Evolutionary conservation across 2,888 invertebrate species (phyloP).

Genomic region (Scaeva pyrastri): DNA sequence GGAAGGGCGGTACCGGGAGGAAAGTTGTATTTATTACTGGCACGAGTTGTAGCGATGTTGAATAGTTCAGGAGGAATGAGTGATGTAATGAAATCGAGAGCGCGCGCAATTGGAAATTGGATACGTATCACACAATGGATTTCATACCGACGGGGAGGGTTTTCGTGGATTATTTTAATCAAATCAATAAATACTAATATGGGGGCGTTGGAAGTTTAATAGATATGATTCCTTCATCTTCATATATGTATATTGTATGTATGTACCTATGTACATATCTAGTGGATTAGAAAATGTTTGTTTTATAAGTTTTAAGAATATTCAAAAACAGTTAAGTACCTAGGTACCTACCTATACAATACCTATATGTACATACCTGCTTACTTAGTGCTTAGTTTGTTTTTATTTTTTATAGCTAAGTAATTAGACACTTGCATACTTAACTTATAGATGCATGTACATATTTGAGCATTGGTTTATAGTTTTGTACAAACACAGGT

Average conservation of each 20-base stretch:
- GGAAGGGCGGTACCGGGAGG: constrained; percentile 65
- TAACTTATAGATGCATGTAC: too few relatives aligned
- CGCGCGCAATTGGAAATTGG: constrained; percentile 67
- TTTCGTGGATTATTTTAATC: constrained; percentile 62
- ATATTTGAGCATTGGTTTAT: too few relatives aligned
- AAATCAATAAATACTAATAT: constrained; percentile 62
- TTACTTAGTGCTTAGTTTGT: too few relatives aligned
- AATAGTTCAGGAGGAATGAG: constrained; percentile 51
- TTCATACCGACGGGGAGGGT: constrained; percentile 45
- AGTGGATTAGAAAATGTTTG: background rate
- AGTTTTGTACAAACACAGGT: too few relatives aligned
- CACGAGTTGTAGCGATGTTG: constrained; percentile 61
- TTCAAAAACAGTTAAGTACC: background rate
- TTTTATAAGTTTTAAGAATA: background rate
- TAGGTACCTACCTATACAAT: too few relatives aligned
- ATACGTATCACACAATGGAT: constrained; percentile 56
- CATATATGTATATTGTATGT: too few relatives aligned
- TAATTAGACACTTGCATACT: too few relatives aligned
- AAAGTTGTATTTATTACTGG: constrained; percentile 69
- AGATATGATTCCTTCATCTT: constrained; percentile 12
- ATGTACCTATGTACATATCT: background rate
- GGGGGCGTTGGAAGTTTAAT: constrained; percentile 39
- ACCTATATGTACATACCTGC: too few relatives aligned
- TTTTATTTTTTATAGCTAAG: too few relatives aligned
- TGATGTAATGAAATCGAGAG: constrained; percentile 73